Percentiles rank a stretch among this genome's conserved stretches.
Conservation (phyloP, 2,797 vertebrate genomes). For the Iguana delicatissima region DNA sequence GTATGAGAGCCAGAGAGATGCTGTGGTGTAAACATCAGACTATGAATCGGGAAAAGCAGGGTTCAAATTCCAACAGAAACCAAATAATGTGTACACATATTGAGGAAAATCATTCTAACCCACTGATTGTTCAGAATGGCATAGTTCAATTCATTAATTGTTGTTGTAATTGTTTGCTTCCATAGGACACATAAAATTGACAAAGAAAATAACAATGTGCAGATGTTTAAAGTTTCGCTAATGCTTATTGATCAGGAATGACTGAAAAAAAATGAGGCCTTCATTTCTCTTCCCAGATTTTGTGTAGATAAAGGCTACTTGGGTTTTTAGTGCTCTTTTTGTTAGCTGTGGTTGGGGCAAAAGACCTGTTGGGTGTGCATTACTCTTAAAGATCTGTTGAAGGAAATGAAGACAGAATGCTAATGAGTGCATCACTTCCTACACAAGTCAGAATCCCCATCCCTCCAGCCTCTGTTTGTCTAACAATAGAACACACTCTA, state of each 20-base stretch:
- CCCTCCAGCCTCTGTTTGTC: not conserved
- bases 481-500: slow-evolving; percentile 7
- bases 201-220: not conserved
- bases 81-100: no score
- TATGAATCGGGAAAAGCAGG: no score
- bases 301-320: slow-evolving; percentile 43
- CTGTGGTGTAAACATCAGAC: no score
- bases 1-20: no score
- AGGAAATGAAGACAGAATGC: not conserved
- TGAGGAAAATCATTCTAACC: no score
- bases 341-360: not conserved
- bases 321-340: slow-evolving; percentile 50
- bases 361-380: not conserved
- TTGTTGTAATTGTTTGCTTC: no score
- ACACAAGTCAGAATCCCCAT: not conserved
- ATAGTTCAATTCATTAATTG: no score
- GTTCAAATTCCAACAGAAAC: no score
- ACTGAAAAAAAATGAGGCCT: slow-evolving; percentile 3
- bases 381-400: not conserved
- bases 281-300: slow-evolving; percentile 56
- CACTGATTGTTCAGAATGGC: no score
- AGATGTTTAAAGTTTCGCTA: not conserved
- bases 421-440: slow-evolving; percentile 16
- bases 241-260: not conserved
- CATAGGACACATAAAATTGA: no score